Evolutionary conservation across 1,140 invertebrate species (phyloP), one percentile per base, ranked within the genome.

Genomic region (Steinernema feltiae): DNA sequence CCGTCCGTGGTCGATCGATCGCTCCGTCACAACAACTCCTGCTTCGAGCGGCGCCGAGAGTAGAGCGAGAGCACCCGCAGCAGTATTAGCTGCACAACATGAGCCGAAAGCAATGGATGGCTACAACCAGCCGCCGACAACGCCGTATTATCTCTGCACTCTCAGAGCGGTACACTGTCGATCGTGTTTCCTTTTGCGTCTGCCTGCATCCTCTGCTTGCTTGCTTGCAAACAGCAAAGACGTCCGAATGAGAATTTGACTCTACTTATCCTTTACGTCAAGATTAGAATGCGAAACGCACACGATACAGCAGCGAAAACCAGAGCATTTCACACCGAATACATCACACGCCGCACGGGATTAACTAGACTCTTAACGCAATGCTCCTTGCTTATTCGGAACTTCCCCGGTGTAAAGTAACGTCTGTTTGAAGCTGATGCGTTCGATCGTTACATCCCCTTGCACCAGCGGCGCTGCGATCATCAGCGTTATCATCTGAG

Each of bases 1-100:
- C 53, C 53, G 53, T 15, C 53, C 53, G 53, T 12, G 53, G 53
- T 63, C 53, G 53, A 63, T 63, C 53, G 53, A 63, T 63, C 53
- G 53, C 53, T 63, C 53, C 53, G 53, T 21, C 15, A 63, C 53
- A 63, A 63, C 53, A 63, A 63, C 53, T 63, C 53, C 24, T 27
- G 53, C 53, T 27, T n/a, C 53, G 53, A 63, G 53, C 53, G 53
- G 24, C 53, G 24, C 53, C 3, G 53, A 63, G 53, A 27, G 53
- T 63, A 63, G 53, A 63, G 24, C 12, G 24, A 63, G 24, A 63
- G 53, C 53, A 63, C 15, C 53, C 2, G 15, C 53, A 63, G 24
- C 53, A 12, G 53, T 21, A 63, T 15, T 27, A 63, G 53, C 53
- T 63, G 53, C 53, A 63, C 53, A 63, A 63, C 53, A 63, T 63